Conservation (phyloP, 2,888 invertebrate species). For the Cryptosula pallasiana region DNA sequence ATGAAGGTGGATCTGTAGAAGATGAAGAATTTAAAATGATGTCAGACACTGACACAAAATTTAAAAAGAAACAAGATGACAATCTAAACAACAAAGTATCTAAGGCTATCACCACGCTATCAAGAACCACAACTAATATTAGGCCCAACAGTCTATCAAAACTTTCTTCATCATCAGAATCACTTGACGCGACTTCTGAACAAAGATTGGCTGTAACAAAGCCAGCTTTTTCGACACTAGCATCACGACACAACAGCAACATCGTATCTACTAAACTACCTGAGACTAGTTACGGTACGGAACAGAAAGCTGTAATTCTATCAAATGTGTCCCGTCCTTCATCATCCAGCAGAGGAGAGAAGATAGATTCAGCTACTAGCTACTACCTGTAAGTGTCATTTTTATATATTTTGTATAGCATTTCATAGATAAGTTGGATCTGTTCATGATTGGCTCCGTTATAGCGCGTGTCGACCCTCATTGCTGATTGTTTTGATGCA, state of each 20-base stretch:
- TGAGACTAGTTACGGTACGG: no score
- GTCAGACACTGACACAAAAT: background rate
- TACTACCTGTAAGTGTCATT: conserved; percentile 18
- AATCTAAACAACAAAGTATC: background rate
- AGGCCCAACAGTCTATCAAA: background rate
- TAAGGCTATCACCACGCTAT: conserved; percentile 2
- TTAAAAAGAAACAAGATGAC: background rate
- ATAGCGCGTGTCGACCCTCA: no score
- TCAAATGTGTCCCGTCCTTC: background rate
- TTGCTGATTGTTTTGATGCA: no score
- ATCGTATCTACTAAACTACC: no score
- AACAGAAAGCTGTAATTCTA: no score
- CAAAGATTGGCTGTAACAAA: background rate
- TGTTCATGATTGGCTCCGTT: no score
- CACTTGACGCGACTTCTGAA: background rate
- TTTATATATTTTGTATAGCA: no score
- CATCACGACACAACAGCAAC: no score
- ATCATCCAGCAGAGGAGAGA: background rate
- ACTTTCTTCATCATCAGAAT: conserved; percentile 9
- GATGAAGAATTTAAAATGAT: conserved; percentile 22
- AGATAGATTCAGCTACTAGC: background rate
- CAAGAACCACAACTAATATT: background rate
- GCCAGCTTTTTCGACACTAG: no score
- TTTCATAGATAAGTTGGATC: no score
- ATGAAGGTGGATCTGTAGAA: conserved; percentile 31